Evolutionary conservation across 2,888 invertebrate species (phyloP), one percentile per base, ranked within the genome.

Genomic region (Bedellia somnulentella): DNA sequence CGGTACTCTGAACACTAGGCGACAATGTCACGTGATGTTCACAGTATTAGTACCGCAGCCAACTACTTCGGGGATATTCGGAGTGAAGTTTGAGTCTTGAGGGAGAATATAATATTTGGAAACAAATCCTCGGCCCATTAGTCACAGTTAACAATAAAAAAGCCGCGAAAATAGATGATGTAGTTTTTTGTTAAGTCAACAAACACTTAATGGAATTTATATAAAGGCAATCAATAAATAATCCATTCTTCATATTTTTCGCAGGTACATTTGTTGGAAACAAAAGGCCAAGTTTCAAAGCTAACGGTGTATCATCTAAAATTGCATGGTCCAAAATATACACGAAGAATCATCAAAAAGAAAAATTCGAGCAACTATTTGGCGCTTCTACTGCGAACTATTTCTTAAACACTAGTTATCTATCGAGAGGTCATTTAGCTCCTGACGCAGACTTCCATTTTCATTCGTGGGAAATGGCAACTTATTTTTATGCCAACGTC

Each of bases 381-480:
- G 29, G 22, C 8, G 14, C 14, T 10, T 5, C 12, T 9, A 29
- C 21, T 14, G 29, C 29, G 5, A 22, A 29, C 4, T 38, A 56
- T 15, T 35, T 44, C 6, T 71, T 58, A 35, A 46, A 68, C 6
- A 49, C 43, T 27, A 35, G 50, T 6, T 71, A 47, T 43, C 38
- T 78, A 31, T 49, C 73, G 2, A 48, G 71, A 23, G 79, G 79
- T 3, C 80, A 80, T 42, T 46, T 79, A 27, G 50, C 77, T 3
- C 77, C 79, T 5, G 70, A 70, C 45, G 76, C 63, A 3, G 80
- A 80, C 49, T 78, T 77, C 44, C 44, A 76, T 24, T 59, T 64
- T 35, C 54, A 57, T 4, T 54, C 62, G 30, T 60, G 62, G 38
- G 75, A 78, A 40, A 56, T 57, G 32, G 49, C 67, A 2, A 77